Evolutionary conservation across 2,888 invertebrate genomes (phyloP), one percentile per base, ranked within the genome.

Genomic region (Luperina testacea): DNA sequence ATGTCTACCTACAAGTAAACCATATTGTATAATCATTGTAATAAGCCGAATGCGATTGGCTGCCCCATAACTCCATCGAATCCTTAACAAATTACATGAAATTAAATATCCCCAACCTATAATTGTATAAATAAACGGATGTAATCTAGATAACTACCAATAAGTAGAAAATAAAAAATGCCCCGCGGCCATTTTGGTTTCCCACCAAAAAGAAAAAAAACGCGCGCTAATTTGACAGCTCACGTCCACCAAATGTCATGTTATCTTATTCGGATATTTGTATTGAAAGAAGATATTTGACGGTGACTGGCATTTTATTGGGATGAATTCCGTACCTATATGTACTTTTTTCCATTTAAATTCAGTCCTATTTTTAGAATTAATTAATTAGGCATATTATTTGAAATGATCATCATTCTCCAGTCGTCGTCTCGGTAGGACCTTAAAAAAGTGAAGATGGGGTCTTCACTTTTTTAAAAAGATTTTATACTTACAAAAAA

Each of bases 231-330:
- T 90, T 93, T 94, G 92, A 92, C 92, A 91, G 90, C 87, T 32
- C 87, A 74, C 89, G 84, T 94, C 91, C 75, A 84, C 94, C 94
- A 95, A 93, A 94, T 95, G 94, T 91, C 91, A 90, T 83, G 83
- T 75, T 69, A 69, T 85, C 78, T 81, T 77, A 73, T 80, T 80
- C 59, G 71, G 38, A 68, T 78, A 48, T 75, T 76, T 72, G 42
- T 81, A 80, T 75, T 78, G 65, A 71, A 77, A 61, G 45, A 72
- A 71, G 61, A 78, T 51, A 67, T 38, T 53, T 63, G 24, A 32
- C 24, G 38, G 67, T 71, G 65, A 71, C 48, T 63, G 68, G 27
- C 24, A 13, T 57, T 57, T 67, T 63, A 45, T 42, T 51, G n/a
- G 1, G 1, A 3, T 15, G 61, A 27, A 73, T 87, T 84, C 82